Base-by-base conservation (phyloP, 2,797 vertebrate genomes). In the Urocyon cinereoargenteus region DNA sequence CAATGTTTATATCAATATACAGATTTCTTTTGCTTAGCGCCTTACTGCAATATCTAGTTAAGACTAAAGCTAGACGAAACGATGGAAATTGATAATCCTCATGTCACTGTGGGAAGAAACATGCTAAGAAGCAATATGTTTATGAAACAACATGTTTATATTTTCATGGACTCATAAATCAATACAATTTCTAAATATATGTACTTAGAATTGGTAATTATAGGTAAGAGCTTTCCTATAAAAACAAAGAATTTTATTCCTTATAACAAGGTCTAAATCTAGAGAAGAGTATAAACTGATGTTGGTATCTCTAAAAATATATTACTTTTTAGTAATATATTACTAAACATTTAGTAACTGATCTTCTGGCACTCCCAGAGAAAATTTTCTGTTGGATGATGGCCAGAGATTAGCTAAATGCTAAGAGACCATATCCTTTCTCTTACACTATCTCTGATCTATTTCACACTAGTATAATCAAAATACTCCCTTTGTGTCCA, bases 371-470 rank as follows among this genome's bases (percentile, higher is more conserved):
- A 93, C 83, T 98, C 96, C 78, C 86, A 98, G 93, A 98, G 97
- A 98, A 98, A 98, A 96, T 95, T 97, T 98, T 98, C 97, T 98
- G 94, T 94, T 98, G 98, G 98, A 96, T 95, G 98, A 98, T 98
- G 82, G 95, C 98, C 98, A 99, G 53, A 98, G 97, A 98, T 98
- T 97, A 97, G 55, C 55, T 97, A 97, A 97, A 96, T 31, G 95
- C 82, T 97, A 98, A 97, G 88, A 97, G 95, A 55, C 94, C 88
- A 96, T 94, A 98, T 97, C 97, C 96, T 98, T 98, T 98, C 96
- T 98, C 66, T 98, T 96, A 97, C 82, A 93, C 97, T 98, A 96
- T 98, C 95, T 97, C 96, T 94, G 94, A 92, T 96, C 84, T 98
- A 95, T 96, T 98, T 99, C 97, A 97, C 97, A 96, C 97, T 94